Base-by-base conservation (phyloP, 2,797 vertebrate genomes). In the Lagodon rhomboides region DNA sequence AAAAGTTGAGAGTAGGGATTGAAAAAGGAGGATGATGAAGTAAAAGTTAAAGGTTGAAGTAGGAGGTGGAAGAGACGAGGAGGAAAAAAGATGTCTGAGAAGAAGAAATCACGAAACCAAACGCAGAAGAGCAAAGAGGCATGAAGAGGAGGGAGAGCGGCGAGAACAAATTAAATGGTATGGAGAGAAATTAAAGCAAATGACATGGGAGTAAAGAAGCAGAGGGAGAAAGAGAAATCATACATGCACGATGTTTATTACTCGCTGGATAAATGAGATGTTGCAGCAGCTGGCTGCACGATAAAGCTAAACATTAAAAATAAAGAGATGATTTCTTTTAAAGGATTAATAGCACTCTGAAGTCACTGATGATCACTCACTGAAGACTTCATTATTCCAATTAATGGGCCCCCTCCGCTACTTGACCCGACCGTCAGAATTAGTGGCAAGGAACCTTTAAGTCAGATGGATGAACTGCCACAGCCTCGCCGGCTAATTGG, bases 371-470 rank as follows among this genome's bases (percentile, higher is more conserved):
- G 91, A 95, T 94, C 92, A 75, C 87, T 95, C 92, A 94, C 91
- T 88, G 90, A 92, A 87, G 93, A 92, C 94, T 94, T 94, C 92
- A 93, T 95, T 95, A 93, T 93, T 90, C 89, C 92, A 93, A 94
- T 95, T 95, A 96, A 95, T 95, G 91, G 89, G 82, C 85, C 90
- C 34, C 89, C 91, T 91, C 83, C 27, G 87, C 92, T 91, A 92
- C 92, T 94, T 95, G 93, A 95, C 94, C 94, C 77, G 77, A 76
- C 81, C 85, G 89, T 94, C 93, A 92, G 62, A 93, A 92, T 94
- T 91, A 89, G 90, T 86, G 89, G 88, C 82, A 75, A 85, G 89
- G 88, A 94, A 91, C 88, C 92, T 93, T 93, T 92, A 93, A 93
- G 90, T 92, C 92, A 92, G 91, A 94, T 91, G 87, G 92, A 95